A percentile compares a stretch with the other conserved stretches of the same genome.
Conservation (phyloP, 2,113 vertebrate species). For the Platichthys flesus region DNA sequence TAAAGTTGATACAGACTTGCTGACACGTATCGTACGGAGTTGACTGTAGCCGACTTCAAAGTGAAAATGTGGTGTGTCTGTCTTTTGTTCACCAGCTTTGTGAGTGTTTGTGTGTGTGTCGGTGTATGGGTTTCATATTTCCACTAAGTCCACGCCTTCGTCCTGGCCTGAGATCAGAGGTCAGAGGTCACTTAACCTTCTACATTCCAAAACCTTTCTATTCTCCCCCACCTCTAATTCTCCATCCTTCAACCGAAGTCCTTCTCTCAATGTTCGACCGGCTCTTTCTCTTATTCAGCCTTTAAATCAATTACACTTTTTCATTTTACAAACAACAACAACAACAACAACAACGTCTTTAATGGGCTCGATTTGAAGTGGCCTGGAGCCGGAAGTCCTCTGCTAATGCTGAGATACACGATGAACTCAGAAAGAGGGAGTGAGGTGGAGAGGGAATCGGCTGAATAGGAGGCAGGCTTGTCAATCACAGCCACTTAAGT, state of each 20-base stretch:
- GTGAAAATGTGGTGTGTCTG: not conserved
- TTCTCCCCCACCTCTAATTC: slow-evolving; percentile 6
- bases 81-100: slow-evolving; percentile 12
- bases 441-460: slow-evolving; percentile 1
- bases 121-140: slow-evolving; percentile 52
- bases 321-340: slow-evolving; percentile 8
- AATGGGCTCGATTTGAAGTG: slow-evolving; percentile 5
- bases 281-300: not conserved
- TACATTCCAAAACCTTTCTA: slow-evolving; percentile 67
- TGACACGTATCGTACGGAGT: not conserved
- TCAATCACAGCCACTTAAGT: slow-evolving; percentile 68
- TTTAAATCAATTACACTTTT: not conserved
- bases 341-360: not conserved
- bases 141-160: slow-evolving; percentile 37
- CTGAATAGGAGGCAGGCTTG: slow-evolving; percentile 37
- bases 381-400: not conserved
- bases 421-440: slow-evolving; percentile 1
- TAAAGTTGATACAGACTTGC: not conserved
- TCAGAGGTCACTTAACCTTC: slow-evolving; percentile 75
- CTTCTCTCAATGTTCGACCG: not conserved
- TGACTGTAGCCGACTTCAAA: slow-evolving; percentile 45
- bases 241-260: slow-evolving; percentile 2
- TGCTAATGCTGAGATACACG: not conserved
- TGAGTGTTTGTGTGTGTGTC: slow-evolving; percentile 14
- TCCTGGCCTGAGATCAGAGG: slow-evolving; percentile 46